Conservation (phyloP, 92 coral and sea anemone species). For the Actinernus sp. region DNA sequence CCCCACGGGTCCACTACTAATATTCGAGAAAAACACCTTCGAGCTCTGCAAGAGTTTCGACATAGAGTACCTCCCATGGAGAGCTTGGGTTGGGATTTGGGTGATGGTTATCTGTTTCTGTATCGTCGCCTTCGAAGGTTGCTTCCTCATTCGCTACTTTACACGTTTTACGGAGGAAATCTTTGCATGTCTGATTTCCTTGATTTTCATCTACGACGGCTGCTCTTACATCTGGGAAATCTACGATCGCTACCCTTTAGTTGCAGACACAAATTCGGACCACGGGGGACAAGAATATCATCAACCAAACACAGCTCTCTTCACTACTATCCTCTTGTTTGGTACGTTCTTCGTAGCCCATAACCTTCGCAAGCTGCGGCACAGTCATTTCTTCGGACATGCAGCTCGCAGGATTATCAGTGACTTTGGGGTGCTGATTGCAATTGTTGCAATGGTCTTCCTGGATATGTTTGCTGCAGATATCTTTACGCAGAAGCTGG, state of each 20-base stretch:
- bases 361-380: constrained; percentile 83
- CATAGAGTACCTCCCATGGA: constrained; percentile 92
- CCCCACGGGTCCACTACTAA: constrained; percentile 93
- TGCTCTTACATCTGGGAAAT: constrained; percentile 63
- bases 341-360: constrained; percentile 94
- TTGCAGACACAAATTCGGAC: constrained; percentile 3
- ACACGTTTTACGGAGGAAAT: constrained; percentile 99
- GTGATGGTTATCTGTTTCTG: constrained; percentile 95
- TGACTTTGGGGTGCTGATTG: constrained; percentile 94
- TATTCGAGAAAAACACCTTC: constrained; percentile 90
- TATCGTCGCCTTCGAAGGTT: constrained; percentile 95
- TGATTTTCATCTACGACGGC: constrained; percentile 91
- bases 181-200: constrained; percentile 92
- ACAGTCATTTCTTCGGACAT: constrained; percentile 93
- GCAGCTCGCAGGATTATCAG: constrained; percentile 84
- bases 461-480: constrained; percentile 76
- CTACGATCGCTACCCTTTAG: constrained; percentile 49
- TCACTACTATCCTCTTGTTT: constrained; percentile 78
- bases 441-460: constrained; percentile 90
- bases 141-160: constrained; percentile 91
- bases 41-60: constrained; percentile 66
- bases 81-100: constrained; percentile 99
- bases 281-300: constrained; percentile 20
- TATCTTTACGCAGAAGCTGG: constrained; percentile 71
- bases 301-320: constrained; percentile 82